These are phyloP conservation scores for Porites australiensis DNA, from an alignment of 64 coral and sea anemone species.

Conservation along the genomic window DNA sequence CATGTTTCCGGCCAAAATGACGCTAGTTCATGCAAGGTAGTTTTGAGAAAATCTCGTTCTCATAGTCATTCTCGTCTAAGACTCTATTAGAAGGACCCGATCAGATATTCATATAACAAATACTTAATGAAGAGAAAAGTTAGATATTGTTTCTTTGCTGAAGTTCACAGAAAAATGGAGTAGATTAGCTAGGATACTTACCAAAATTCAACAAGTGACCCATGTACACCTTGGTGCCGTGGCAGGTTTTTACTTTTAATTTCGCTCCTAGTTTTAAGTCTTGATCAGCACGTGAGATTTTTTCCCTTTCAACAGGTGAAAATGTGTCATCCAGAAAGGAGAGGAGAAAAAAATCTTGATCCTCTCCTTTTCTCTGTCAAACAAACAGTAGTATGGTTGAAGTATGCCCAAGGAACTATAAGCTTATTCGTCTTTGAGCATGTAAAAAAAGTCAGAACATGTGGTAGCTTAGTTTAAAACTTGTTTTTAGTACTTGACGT, in stretches of 20 bases:
- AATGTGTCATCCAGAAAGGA: background rate
- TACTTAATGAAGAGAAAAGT: too few relatives aligned
- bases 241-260: background rate
- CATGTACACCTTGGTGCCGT: constrained; percentile 1
- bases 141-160: too few relatives aligned
- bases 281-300: constrained; percentile 2
- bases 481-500: too few relatives aligned
- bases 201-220: constrained; percentile 25
- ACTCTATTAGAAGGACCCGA: too few relatives aligned
- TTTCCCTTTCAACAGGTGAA: constrained; percentile 23
- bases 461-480: too few relatives aligned
- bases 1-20: too few relatives aligned
- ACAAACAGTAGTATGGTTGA: background rate
- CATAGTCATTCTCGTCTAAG: too few relatives aligned
- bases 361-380: background rate
- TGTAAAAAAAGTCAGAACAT: background rate
- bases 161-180: too few relatives aligned
- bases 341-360: constrained; percentile 3
- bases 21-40: too few relatives aligned
- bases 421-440: constrained; percentile 12
- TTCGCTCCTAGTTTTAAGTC: background rate
- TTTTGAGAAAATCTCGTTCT: too few relatives aligned
- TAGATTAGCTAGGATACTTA: background rate
- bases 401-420: background rate
- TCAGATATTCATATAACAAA: too few relatives aligned